These are phyloP conservation scores for Noctua comes DNA, from an alignment of 2,888 invertebrate genomes.

Conservation along the genomic window DNA sequence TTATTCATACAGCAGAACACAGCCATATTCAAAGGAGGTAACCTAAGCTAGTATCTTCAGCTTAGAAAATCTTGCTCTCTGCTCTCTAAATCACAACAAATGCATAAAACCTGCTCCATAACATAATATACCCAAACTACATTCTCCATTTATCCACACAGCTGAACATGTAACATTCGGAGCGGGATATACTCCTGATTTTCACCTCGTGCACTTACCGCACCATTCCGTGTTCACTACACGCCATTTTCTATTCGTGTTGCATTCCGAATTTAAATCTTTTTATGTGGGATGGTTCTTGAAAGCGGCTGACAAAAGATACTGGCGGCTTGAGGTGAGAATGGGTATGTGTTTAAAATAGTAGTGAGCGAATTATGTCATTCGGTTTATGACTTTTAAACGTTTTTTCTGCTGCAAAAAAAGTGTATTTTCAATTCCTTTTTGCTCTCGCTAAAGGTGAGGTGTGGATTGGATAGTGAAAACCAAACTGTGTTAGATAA, in stretches of 20 bases:
- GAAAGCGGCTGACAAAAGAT: slow-evolving; percentile 19
- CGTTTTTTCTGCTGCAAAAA: not conserved
- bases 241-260: slow-evolving; percentile 43
- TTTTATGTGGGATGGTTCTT: slow-evolving; percentile 9
- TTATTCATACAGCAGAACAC: not conserved
- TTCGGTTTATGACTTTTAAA: not conserved
- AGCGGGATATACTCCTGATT: slow-evolving; percentile 36
- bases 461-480: not conserved
- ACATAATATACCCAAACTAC: slow-evolving; percentile 1
- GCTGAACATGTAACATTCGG: slow-evolving; percentile 23
- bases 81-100: not conserved
- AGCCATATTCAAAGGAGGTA: not conserved
- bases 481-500: not conserved
- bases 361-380: not conserved
- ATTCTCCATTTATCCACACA: slow-evolving; percentile 14
- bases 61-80: not conserved
- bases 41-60: not conserved
- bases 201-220: slow-evolving; percentile 42
- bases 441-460: not conserved
- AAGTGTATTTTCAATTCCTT: not conserved
- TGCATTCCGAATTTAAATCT: slow-evolving; percentile 48
- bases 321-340: slow-evolving; percentile 17
- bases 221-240: slow-evolving; percentile 34
- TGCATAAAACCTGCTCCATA: not conserved
- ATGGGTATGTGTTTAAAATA: not conserved